Percentiles rank a stretch among this genome's conserved stretches.
Conservation (phyloP, 2,113 vertebrate species). For the Elachura formosa region DNA sequence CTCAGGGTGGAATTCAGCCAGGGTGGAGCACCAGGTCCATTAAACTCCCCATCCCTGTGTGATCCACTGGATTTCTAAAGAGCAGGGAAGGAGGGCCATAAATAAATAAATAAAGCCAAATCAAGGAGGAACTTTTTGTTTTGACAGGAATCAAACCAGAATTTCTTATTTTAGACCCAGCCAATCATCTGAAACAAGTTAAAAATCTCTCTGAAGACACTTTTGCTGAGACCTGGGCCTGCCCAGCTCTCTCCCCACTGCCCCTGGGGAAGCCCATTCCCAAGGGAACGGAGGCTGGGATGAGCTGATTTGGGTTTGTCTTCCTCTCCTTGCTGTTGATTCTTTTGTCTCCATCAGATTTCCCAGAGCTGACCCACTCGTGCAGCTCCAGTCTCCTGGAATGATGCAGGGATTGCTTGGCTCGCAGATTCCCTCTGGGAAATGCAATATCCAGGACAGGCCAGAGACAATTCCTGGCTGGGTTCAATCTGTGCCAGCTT, state of each 20-base stretch:
- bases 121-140: not conserved
- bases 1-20: not conserved
- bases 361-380: fast-evolving
- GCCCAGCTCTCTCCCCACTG: not conserved
- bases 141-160: not conserved
- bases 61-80: not conserved
- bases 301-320: not conserved
- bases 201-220: not conserved
- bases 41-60: not conserved
- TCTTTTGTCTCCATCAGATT: not conserved
- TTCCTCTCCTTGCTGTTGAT: not conserved
- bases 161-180: not conserved
- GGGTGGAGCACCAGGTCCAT: not conserved
- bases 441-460: not conserved
- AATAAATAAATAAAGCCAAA: not conserved
- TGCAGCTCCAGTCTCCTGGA: not conserved
- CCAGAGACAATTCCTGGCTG: not conserved
- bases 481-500: not conserved
- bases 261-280: not conserved
- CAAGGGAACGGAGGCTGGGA: not conserved
- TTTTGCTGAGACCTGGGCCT: not conserved
- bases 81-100: not conserved
- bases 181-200: not conserved
- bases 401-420: not conserved
- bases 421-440: not conserved